Evolutionary conservation across 2,888 invertebrate species (phyloP).

Genomic region (Cephonodes hylas): DNA sequence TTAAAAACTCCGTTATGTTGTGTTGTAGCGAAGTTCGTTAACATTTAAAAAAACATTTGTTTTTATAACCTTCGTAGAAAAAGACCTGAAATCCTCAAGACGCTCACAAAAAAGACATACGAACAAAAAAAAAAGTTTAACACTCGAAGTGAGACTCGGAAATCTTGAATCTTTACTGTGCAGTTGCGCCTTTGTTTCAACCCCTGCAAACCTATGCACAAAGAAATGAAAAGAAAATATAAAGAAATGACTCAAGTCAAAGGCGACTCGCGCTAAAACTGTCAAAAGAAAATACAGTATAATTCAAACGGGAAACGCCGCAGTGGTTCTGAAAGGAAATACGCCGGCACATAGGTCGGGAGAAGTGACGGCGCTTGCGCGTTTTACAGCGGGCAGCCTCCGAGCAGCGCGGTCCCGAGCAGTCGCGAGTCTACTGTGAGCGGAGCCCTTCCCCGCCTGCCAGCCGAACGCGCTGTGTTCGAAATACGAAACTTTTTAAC

Average conservation of each 20-base stretch:
- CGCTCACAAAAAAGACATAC: background rate
- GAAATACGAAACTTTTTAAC: slow-evolving; percentile 27
- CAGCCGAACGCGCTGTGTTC: slow-evolving; percentile 9
- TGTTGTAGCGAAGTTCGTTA: background rate
- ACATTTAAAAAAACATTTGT: background rate
- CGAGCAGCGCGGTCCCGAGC: background rate
- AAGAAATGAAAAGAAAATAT: slow-evolving; percentile 22
- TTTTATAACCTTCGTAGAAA: background rate
- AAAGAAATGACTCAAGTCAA: slow-evolving; percentile 44
- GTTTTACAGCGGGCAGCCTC: background rate
- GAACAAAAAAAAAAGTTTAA: slow-evolving; percentile 1
- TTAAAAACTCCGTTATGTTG: background rate
- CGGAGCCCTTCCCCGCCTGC: slow-evolving; percentile 3
- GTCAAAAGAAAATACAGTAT: slow-evolving; percentile 48
- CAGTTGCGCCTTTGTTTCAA: slow-evolving; percentile 13
- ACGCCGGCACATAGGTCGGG: slow-evolving; percentile 30
- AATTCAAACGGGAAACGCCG: slow-evolving; percentile 41
- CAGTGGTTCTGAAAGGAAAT: slow-evolving; percentile 27
- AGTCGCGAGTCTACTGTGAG: slow-evolving; percentile 8
- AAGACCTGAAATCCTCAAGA: background rate
- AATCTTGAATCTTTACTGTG: background rate
- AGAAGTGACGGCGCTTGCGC: slow-evolving; percentile 10
- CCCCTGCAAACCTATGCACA: slow-evolving; percentile 13
- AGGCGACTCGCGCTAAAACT: slow-evolving; percentile 40
- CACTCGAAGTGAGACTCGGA: slow-evolving; percentile 1